Base-by-base conservation (phyloP, 2,113 vertebrate genomes). In the Ctenomys sociabilis region DNA sequence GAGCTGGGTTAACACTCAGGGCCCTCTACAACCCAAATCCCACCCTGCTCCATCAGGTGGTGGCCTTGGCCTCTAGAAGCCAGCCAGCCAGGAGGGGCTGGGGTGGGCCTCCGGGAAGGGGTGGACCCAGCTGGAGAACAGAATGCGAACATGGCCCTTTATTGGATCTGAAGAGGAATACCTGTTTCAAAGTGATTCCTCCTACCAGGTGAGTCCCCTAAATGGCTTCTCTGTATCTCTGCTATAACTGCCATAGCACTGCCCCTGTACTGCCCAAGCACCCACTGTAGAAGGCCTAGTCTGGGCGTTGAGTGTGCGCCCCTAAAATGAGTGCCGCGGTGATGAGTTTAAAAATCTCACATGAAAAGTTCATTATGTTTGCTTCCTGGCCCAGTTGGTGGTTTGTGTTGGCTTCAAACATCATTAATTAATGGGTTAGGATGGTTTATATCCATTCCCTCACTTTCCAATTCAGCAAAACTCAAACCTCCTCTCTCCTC, bases 1-100 rank as follows among this genome's bases (percentile, higher is more conserved):
- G 66, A 81, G 63, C 82, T 78, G 81, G n/a, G 22, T 78, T 82
- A 80, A 64, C n/a, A 37, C 83, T 19, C 35, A 49, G 59, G 45
- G 11, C 52, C 32, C 37, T 9, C 72, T 43, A 19, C 70, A 82
- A 37, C 70, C 37, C 73, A 77, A 72, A 90, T 77, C 88, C 93
- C 43, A 24, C 61, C 54, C 54, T 57, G 81, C 84, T 85, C 68
- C 3, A 5, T 70, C n/a, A 94, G 43, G 37, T 19, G 0, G 57
- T 89, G 78, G 85, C 40, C 85, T 89, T 93, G 93, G 87, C 68
- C 32, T 92, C 12, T 32, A 59, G 77, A 70, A 57, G 26, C 91
- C 80, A 80, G 83, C n/a, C 54, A 37, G 73, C 8, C 37, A 26
- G 57, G 40, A 59, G 75, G 77, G 87, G 35, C 12, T 57, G 57